Conservation (phyloP, 1,140 invertebrate species). For the Globodera rostochiensis region DNA sequence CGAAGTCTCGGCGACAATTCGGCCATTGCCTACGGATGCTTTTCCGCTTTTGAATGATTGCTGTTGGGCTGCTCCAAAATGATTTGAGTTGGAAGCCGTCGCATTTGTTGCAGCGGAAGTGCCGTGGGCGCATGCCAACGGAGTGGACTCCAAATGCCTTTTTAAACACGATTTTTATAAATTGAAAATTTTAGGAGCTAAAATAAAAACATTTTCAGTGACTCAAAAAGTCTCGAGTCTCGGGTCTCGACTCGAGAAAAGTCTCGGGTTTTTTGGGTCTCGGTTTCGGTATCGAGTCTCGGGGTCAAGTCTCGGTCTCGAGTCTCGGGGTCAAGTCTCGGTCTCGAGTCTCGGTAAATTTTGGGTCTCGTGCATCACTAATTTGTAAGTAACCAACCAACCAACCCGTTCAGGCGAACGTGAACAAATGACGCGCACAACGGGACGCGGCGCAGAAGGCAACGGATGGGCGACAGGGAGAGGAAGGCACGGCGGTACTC, state of each 20-base stretch:
- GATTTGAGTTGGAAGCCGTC: slow-evolving; percentile 8
- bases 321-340: no score
- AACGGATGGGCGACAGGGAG: slow-evolving; percentile 13
- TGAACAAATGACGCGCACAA: slow-evolving; percentile 15
- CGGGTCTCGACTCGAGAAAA: no score
- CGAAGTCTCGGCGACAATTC: background rate
- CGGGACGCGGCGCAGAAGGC: slow-evolving; percentile 19
- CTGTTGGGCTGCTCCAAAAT: background rate
- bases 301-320: no score
- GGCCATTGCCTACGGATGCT: background rate
- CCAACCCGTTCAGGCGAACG: slow-evolving; percentile 5
- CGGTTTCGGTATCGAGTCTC: no score
- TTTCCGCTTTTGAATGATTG: background rate
- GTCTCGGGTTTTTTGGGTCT: no score
- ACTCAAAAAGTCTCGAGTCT: no score
- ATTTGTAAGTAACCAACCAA: background rate
- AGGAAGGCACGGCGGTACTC: slow-evolving; percentile 60
- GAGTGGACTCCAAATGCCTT: background rate
- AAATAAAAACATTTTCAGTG: no score
- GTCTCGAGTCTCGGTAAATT: no score
- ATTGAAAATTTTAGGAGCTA: no score
- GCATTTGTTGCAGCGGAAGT: slow-evolving; percentile 10
- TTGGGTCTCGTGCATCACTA: no score
- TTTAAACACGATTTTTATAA: no score
- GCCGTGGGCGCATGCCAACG: slow-evolving; percentile 27